Evolutionary conservation across 2,888 invertebrate species (phyloP).

Genomic region (Cabera pusaria): DNA sequence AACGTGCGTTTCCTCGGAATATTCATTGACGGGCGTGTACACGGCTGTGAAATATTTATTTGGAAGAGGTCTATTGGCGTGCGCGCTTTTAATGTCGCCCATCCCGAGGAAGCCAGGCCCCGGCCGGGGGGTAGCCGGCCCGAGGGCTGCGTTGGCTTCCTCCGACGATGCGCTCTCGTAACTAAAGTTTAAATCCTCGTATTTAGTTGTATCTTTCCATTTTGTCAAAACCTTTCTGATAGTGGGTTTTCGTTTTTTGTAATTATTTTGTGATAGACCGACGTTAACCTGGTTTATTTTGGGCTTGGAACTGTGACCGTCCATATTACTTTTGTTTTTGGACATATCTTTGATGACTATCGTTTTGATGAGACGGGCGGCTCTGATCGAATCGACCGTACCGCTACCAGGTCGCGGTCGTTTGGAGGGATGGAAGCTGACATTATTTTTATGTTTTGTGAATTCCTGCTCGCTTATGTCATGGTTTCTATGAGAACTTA

Average conservation of each 20-base stretch:
- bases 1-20: constrained; percentile 53
- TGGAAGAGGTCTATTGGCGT: constrained; percentile 35
- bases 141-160: constrained; percentile 37
- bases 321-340: constrained; percentile 34
- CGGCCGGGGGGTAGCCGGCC: too few species aligned
- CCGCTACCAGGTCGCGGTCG: too few species aligned
- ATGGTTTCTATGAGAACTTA: constrained; percentile 32
- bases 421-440: too few species aligned
- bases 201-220: constrained; percentile 77
- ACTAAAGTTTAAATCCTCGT: constrained; percentile 68
- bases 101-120: too few species aligned
- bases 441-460: constrained; percentile 1
- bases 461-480: too few species aligned
- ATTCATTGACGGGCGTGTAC: constrained; percentile 33
- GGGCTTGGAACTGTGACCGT: constrained; percentile 5
- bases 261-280: constrained; percentile 20
- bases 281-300: too few species aligned
- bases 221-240: constrained; percentile 77
- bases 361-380: constrained; percentile 35
- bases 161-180: constrained; percentile 53
- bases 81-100: constrained; percentile 36
- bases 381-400: constrained; percentile 31
- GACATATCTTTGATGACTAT: constrained; percentile 26
- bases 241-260: constrained; percentile 48
- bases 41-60: constrained; percentile 33